phyloP scores from a whole-genome alignment of 2,888 invertebrate species.

The Meloe dianella region DNA sequence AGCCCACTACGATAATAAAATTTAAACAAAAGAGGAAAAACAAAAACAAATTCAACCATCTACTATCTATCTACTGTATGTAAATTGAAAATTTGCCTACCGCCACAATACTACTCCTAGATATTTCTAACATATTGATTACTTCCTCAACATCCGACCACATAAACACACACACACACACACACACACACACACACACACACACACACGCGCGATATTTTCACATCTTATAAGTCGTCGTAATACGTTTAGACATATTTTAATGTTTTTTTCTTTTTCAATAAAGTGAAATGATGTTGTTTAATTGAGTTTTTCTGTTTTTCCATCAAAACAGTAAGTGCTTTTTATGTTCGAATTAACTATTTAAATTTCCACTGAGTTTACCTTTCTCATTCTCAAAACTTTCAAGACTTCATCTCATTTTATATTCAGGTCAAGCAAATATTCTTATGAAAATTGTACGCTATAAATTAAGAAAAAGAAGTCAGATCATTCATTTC shows the following conservation, averaged over 20 bases:
- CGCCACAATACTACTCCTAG: background rate
- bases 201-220: background rate
- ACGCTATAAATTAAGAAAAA: background rate
- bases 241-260: background rate
- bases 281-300: background rate
- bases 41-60: background rate
- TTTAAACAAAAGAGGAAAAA: background rate
- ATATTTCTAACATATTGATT: conserved; percentile 10
- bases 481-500: conserved; percentile 3
- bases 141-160: background rate
- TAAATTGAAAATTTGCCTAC: conserved; percentile 9
- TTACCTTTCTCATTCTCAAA: conserved; percentile 11
- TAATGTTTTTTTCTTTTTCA: background rate
- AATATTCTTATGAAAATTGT: conserved; percentile 11
- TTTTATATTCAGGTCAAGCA: conserved; percentile 9
- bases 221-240: background rate
- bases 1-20: background rate
- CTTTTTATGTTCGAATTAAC: conserved; percentile 11
- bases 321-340: conserved; percentile 9
- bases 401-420: conserved; percentile 4
- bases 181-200: no score
- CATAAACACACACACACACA: no score
- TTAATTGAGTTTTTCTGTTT: conserved; percentile 11
- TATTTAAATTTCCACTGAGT: conserved; percentile 11
- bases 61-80: no score